A percentile compares a stretch with the other conserved stretches of the same genome.
These are phyloP conservation scores for Rachycentron canadum DNA, from an alignment of 2,797 vertebrate species.

Conservation along the genomic window DNA sequence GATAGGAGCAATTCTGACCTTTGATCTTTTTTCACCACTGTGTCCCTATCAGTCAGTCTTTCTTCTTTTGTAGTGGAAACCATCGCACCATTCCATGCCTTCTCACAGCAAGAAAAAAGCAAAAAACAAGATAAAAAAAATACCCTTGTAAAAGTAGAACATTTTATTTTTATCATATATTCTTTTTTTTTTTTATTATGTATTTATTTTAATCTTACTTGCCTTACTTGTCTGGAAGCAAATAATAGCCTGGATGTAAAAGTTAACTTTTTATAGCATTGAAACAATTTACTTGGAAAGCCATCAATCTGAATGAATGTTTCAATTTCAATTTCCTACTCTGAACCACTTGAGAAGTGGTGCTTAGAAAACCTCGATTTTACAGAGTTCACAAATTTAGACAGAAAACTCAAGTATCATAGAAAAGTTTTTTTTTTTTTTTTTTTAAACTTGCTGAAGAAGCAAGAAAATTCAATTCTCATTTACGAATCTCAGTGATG, in stretches of 20 bases:
- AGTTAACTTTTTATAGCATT: too few relatives aligned
- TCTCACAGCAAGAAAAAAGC: slow-evolving; percentile 34
- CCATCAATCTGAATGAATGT: too few relatives aligned
- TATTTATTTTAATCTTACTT: too few relatives aligned
- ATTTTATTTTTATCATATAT: background rate
- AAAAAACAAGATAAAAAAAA: slow-evolving; percentile 1
- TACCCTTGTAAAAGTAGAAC: background rate
- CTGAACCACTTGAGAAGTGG: too few relatives aligned
- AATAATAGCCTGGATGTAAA: background rate
- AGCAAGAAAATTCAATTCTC: background rate
- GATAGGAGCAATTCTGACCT: slow-evolving; percentile 64
- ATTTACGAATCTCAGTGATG: background rate
- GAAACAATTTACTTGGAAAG: slow-evolving; percentile 1
- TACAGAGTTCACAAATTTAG: background rate
- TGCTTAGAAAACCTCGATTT: too few relatives aligned
- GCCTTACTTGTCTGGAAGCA: background rate
- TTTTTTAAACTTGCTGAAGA: background rate
- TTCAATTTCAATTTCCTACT: background rate
- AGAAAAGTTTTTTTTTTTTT: too few relatives aligned
- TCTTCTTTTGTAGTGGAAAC: slow-evolving; percentile 24
- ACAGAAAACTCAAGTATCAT: background rate
- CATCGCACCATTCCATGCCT: slow-evolving; percentile 22
- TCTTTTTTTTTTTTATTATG: too few relatives aligned
- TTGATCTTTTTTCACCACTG: slow-evolving; percentile 60
- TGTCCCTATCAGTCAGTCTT: slow-evolving; percentile 41